Percentiles rank a stretch among this genome's conserved stretches.
Conservation (phyloP, 30 jellyfish, hydroid and myxozoan species). For the Aurelia sp. region DNA sequence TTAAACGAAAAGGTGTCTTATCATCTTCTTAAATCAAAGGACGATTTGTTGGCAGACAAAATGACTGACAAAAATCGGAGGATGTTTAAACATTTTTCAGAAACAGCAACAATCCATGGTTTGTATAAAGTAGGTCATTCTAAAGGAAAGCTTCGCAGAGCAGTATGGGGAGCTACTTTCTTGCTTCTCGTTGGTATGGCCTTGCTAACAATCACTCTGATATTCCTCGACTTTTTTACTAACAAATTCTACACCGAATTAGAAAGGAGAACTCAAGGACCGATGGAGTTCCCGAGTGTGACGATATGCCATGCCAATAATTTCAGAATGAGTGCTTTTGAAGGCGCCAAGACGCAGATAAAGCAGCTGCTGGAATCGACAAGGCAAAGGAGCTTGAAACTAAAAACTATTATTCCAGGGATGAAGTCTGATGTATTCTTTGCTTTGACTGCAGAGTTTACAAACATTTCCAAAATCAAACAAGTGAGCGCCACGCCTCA, state of each 20-base stretch:
- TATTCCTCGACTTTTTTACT: neutral
- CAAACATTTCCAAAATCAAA: neutral
- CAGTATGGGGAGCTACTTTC: neutral
- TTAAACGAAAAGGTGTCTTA: no score
- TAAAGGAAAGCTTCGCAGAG: neutral
- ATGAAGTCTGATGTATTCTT: neutral
- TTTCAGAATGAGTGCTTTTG: slow-evolving; percentile 1
- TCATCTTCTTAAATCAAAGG: no score
- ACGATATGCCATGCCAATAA: slow-evolving; percentile 22
- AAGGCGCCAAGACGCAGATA: neutral
- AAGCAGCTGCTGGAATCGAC: neutral
- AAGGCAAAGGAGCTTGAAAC: neutral
- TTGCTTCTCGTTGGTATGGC: neutral
- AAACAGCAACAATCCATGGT: slow-evolving; percentile 9
- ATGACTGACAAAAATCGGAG: neutral
- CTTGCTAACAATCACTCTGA: neutral
- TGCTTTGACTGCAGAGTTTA: neutral
- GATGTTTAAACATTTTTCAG: neutral
- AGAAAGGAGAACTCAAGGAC: neutral
- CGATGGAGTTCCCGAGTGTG: neutral
- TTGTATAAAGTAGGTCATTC: neutral
- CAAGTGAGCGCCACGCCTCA: neutral
- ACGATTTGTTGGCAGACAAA: neutral
- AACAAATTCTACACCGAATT: neutral
- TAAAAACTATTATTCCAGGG: neutral